These are phyloP conservation scores for Verasper variegatus DNA, from an alignment of 2,113 vertebrate genomes.

Conservation along the genomic window DNA sequence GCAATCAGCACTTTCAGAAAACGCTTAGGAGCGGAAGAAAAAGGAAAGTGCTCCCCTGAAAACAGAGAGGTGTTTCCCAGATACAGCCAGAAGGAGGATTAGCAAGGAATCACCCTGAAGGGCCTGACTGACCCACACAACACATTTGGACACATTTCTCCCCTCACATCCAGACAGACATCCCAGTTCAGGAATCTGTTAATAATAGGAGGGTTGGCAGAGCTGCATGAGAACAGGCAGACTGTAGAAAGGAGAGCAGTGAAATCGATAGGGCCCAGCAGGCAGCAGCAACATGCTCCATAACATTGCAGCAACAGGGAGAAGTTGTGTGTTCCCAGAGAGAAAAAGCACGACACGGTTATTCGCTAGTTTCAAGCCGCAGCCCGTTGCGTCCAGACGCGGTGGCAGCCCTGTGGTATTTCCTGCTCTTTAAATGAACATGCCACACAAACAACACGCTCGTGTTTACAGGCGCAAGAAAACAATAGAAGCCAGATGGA, in stretches of 20 bases:
- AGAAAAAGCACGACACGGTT: conserved; percentile 41
- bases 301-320: conserved; percentile 62
- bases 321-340: conserved; percentile 44
- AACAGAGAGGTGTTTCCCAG: conserved; percentile 68
- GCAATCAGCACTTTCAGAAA: conserved; percentile 41
- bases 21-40: conserved; percentile 14
- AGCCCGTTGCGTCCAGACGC: neutral
- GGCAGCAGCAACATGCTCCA: conserved; percentile 17
- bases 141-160: conserved; percentile 18
- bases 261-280: conserved; percentile 38
- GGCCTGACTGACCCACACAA: conserved; percentile 41
- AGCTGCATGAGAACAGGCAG: conserved; percentile 49
- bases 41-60: conserved; percentile 48
- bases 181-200: conserved; percentile 70
- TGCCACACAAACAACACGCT: neutral
- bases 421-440: neutral
- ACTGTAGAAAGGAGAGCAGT: conserved; percentile 30
- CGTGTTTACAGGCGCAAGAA: neutral
- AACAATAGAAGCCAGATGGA: neutral
- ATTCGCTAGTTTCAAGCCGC: neutral
- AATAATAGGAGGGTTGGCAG: conserved; percentile 57
- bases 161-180: conserved; percentile 46
- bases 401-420: too few relatives aligned
- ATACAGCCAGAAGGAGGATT: conserved; percentile 38
- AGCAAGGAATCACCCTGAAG: conserved; percentile 48